These are phyloP conservation scores for Aphyosemion australe DNA, from an alignment of 2,113 vertebrate species.

Conservation along the genomic window DNA sequence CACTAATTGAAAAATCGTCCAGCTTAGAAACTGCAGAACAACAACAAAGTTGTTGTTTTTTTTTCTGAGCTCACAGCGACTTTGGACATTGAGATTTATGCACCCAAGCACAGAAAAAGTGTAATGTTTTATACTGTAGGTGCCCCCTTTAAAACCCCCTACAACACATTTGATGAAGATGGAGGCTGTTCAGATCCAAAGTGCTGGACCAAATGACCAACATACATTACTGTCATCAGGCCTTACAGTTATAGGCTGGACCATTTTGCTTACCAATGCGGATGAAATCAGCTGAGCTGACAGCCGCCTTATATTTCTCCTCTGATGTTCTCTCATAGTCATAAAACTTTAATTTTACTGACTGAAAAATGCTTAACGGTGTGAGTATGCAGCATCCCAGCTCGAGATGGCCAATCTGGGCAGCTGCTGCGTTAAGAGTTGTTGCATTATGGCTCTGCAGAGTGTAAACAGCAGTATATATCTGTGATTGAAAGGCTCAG, in stretches of 20 bases:
- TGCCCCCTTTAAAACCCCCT: neutral
- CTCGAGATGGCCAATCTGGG: slow-evolving; percentile 59
- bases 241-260: neutral
- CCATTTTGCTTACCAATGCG: slow-evolving; percentile 1
- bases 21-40: neutral
- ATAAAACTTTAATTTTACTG: slow-evolving; percentile 62
- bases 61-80: neutral
- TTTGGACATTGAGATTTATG: neutral
- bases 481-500: slow-evolving; percentile 55
- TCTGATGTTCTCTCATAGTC: slow-evolving; percentile 19
- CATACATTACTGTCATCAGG: neutral
- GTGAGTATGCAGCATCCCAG: slow-evolving; percentile 41
- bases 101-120: neutral
- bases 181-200: neutral
- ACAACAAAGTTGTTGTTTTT: no score
- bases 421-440: slow-evolving; percentile 56
- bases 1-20: neutral
- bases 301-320: slow-evolving; percentile 31
- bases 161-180: neutral
- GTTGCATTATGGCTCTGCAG: slow-evolving; percentile 55
- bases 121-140: neutral
- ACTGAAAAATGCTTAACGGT: slow-evolving; percentile 63
- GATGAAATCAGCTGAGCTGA: slow-evolving; percentile 30
- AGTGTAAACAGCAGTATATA: slow-evolving; percentile 52
- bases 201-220: neutral